Evolutionary conservation across 2,113 vertebrate species (phyloP), one percentile per base, ranked within the genome.

Genomic region (Gallinago media): DNA sequence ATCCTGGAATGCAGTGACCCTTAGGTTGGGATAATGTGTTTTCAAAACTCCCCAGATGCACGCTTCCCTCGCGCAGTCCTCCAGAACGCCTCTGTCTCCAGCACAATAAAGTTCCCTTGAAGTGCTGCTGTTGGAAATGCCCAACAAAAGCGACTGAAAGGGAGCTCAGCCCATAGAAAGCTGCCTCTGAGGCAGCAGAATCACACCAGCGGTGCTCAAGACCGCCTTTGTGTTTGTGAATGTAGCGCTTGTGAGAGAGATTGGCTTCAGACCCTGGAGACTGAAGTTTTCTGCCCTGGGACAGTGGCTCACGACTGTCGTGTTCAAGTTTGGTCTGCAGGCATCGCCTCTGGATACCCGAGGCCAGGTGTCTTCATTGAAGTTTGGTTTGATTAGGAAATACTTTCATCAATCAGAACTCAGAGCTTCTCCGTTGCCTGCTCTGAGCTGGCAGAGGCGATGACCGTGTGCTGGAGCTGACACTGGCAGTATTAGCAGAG

Each of bases 71-170:
- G 27, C 55, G 3, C 75, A 92, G 83, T 81, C 65, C 88, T 97
- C 44, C 85, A 75, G 65, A 84, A 21, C 0, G 46, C 70, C 76
- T 85, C 87, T 66, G 75, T 70, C 79, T 92, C 75, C 88, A 78
- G 91, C 88, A 92, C 83, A 92, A 46, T 75, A 23, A 38, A 86
- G 88, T 75, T 90, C 95, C 65, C 83, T 91, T 94, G 75, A 56
- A 93, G 90, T 81, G 76, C 75, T 96, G 85, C 88, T 86, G 50
- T 74, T 96, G 65, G 83, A 88, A 96, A 56, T 65, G n/a, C 77
- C 66, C 90, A 65, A 68, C 79, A 91, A 91, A 92, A 84, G 88
- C 29, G 49, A 85, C 89, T 67, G 34, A 90, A 62, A 93, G 88
- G 88, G 94, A 88, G 52, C 73, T 88, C 0, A 0, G 0, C 61